phyloP scores from a whole-genome alignment of 2,797 vertebrate species.

The Pseudomugil tenellus region DNA sequence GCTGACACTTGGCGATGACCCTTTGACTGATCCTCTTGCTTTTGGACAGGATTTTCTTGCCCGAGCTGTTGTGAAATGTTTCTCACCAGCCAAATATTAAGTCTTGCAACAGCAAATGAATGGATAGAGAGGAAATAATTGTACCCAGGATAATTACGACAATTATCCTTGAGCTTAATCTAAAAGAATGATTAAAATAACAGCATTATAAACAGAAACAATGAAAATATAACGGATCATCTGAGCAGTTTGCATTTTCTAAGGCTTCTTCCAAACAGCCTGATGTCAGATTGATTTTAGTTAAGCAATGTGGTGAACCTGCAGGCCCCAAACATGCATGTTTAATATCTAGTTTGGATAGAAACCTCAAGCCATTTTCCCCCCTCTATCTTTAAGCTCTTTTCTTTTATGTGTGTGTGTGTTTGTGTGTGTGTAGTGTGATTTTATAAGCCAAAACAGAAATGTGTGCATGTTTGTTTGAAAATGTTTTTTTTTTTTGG shows the following conservation, averaged over 20 bases:
- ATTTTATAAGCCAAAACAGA: background rate
- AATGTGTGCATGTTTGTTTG: constrained; percentile 45
- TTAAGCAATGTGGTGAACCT: constrained; percentile 41
- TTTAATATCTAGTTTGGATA: constrained; percentile 57
- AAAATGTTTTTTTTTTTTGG: constrained; percentile 46
- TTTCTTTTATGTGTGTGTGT: constrained; percentile 2
- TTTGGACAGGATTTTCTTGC: constrained; percentile 42
- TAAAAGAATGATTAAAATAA: constrained; percentile 21
- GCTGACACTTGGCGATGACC: constrained; percentile 23
- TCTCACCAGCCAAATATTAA: constrained; percentile 21
- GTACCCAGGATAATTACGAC: constrained; percentile 26
- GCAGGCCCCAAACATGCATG: constrained; percentile 59
- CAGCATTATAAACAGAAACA: background rate
- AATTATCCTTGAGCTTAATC: constrained; percentile 30
- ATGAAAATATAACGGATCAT: constrained; percentile 8
- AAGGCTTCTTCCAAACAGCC: constrained; percentile 15
- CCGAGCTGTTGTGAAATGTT: constrained; percentile 36
- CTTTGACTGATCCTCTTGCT: constrained; percentile 34
- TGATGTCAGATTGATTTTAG: constrained; percentile 33
- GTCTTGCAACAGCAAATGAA: constrained; percentile 18
- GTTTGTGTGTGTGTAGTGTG: background rate
- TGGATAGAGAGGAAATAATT: constrained; percentile 13
- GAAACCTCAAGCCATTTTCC: constrained; percentile 33
- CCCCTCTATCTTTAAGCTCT: constrained; percentile 27
- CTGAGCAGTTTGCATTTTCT: background rate